Evolutionary conservation across 2,888 invertebrate species (phyloP), one percentile per base, ranked within the genome.

Genomic region (Oxyteleia sp.): DNA sequence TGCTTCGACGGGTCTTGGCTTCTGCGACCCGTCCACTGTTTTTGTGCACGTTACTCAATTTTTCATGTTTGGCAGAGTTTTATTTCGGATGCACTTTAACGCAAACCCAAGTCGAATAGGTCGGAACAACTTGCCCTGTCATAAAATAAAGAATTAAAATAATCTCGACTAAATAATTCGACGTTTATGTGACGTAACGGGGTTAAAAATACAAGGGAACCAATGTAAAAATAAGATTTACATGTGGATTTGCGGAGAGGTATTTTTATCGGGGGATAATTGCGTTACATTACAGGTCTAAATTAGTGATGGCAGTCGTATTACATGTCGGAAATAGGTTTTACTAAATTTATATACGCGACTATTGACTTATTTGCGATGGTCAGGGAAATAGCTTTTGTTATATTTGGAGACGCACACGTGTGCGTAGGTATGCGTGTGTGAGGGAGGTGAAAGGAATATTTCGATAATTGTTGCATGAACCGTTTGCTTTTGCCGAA

Each of bases 401-500:
- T 63, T 29, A 61, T 16, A 23, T n/a, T 13, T n/a, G n/a, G n/a
- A n/a, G n/a, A n/a, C n/a, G n/a, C n/a, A n/a, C n/a, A n/a, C n/a
- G n/a, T n/a, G n/a, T n/a, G n/a, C n/a, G n/a, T n/a, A n/a, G n/a
- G n/a, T n/a, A n/a, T n/a, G n/a, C n/a, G n/a, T n/a, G n/a, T n/a
- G n/a, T n/a, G n/a, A n/a, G n/a, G n/a, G n/a, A 4, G 5, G 5
- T 26, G 43, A 47, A 45, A 32, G 35, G 63, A 29, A 51, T 13
- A 15, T 45, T 20, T 49, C 15, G 20, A 41, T 11, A 72, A 72
- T 72, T 53, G 63, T 38, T n/a, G 13, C 8, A 20, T 23, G 16
- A n/a, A 23, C 38, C 43, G 61, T 57, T 64, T 72, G 72, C 72
- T 84, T 57, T 69, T n/a, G 59, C 38, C 32, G 41, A 23, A 61